phyloP scores from a whole-genome alignment of 1,140 invertebrate genomes.

The Bombus balteatus region DNA sequence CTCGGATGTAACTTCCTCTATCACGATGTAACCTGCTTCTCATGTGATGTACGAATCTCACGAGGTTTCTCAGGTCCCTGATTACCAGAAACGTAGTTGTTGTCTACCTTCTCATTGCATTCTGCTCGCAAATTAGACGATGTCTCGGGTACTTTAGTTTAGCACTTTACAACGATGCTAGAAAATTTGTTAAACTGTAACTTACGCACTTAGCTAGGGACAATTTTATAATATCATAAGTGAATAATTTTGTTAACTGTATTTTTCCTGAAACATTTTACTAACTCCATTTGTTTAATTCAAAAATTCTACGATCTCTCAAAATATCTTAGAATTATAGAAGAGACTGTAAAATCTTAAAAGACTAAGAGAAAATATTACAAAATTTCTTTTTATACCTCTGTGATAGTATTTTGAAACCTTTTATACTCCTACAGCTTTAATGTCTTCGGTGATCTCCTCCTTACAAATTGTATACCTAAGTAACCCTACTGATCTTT shows the following conservation, averaged over 20 bases:
- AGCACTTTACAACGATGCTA: not conserved
- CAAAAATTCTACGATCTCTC: too few relatives aligned
- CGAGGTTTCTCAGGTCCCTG: conserved; percentile 17
- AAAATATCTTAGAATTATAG: too few relatives aligned
- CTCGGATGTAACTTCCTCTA: conserved; percentile 35
- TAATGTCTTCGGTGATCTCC: not conserved
- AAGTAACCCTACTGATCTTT: too few relatives aligned
- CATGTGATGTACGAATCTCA: conserved; percentile 23
- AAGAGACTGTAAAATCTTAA: too few relatives aligned
- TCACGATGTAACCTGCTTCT: conserved; percentile 16
- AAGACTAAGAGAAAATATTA: too few relatives aligned
- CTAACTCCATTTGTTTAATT: not conserved
- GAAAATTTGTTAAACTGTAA: not conserved
- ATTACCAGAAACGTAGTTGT: not conserved
- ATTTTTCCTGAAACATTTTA: not conserved
- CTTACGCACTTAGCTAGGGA: too few relatives aligned
- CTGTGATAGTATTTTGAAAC: not conserved
- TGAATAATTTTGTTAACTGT: not conserved
- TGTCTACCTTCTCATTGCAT: not conserved
- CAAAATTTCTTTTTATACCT: too few relatives aligned
- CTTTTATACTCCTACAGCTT: not conserved
- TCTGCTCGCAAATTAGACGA: not conserved
- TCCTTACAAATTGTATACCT: not conserved
- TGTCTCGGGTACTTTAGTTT: too few relatives aligned
- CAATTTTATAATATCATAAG: not conserved